Conservation (phyloP, 1,140 invertebrate species). For the Andricus grossulariae region DNA sequence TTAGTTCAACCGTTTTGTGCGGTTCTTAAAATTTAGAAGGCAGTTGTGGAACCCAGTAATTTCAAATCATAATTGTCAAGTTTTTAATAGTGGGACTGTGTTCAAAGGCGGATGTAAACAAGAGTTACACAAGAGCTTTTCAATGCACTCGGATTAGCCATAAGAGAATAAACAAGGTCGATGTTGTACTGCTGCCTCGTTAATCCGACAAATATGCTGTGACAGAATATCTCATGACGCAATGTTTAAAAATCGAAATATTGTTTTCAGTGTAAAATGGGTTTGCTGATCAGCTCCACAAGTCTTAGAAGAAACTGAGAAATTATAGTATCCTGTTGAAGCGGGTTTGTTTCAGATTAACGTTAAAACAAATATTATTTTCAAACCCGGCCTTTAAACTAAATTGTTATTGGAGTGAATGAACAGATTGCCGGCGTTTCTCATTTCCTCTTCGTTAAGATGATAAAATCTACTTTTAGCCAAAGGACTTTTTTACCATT, state of each 20-base stretch:
- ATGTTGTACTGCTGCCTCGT: background rate
- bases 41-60: background rate
- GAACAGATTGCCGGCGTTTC: no score
- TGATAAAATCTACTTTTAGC: no score
- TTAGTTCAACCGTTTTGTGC: background rate
- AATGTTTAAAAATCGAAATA: conserved; percentile 13
- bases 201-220: conserved; percentile 20
- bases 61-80: background rate
- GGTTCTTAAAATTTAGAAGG: background rate
- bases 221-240: conserved; percentile 2
- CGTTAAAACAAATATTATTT: no score
- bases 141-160: conserved; percentile 26
- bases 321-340: background rate
- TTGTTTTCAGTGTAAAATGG: conserved; percentile 2
- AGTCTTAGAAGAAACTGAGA: background rate
- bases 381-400: no score
- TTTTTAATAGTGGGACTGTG: background rate
- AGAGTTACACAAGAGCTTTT: conserved; percentile 15
- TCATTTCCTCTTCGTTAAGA: no score
- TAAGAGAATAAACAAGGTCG: conserved; percentile 28
- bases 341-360: no score
- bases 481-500: conserved; percentile 58
- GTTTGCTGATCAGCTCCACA: background rate
- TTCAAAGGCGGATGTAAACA: conserved; percentile 23
- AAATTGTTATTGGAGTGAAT: no score